Conservation (phyloP, 2,797 vertebrate species). For the Thunnus albacares region DNA sequence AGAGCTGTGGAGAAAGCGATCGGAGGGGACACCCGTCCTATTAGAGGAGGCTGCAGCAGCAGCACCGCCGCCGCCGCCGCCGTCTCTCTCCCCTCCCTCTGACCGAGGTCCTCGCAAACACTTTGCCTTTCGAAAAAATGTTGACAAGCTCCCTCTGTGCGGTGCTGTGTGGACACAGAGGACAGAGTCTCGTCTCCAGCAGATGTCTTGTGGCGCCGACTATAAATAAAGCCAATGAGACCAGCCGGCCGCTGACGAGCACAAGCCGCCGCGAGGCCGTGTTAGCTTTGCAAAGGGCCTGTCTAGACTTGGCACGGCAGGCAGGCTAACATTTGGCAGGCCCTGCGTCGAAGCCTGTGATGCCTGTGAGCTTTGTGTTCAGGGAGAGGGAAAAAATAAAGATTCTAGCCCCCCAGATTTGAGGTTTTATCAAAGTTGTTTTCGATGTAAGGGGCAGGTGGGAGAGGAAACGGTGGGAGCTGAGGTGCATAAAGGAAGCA, state of each 20-base stretch:
- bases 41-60: constrained; percentile 66
- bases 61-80: background rate
- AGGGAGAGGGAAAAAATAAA: constrained; percentile 39
- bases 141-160: constrained; percentile 84
- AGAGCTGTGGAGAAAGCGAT: constrained; percentile 74
- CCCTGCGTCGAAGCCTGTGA: constrained; percentile 54
- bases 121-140: constrained; percentile 63
- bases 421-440: constrained; percentile 32
- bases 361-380: constrained; percentile 58
- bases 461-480: constrained; percentile 12
- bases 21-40: constrained; percentile 81
- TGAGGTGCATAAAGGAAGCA: constrained; percentile 18
- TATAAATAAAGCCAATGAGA: constrained; percentile 86
- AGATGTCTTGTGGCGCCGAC: constrained; percentile 87
- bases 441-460: background rate
- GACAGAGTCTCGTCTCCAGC: constrained; percentile 82
- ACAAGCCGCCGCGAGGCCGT: constrained; percentile 68
- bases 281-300: constrained; percentile 71
- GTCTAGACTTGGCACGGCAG: constrained; percentile 68
- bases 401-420: constrained; percentile 31
- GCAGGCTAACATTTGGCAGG: constrained; percentile 65
- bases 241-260: constrained; percentile 74
- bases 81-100: constrained; percentile 46
- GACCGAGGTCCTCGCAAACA: constrained; percentile 64
- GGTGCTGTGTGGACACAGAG: constrained; percentile 77